phyloP scores from a whole-genome alignment of 2,888 invertebrate genomes.

The Lasioglossum figueresi region DNA sequence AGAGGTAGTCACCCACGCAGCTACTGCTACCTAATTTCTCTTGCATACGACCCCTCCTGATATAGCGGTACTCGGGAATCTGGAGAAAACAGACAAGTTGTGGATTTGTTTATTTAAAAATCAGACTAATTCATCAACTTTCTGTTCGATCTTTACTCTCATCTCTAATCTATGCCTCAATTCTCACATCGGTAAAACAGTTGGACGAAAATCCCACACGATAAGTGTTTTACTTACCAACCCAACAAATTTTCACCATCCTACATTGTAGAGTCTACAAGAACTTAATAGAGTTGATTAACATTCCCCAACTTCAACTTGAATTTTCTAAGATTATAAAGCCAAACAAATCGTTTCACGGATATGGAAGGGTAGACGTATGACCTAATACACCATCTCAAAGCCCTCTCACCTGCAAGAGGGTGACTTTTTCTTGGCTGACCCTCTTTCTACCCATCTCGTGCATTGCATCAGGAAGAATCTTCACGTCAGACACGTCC shows the following conservation, averaged over 20 bases:
- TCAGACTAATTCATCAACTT: too few relatives aligned
- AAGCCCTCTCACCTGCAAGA: constrained; percentile 41
- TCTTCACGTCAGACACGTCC: constrained; percentile 44
- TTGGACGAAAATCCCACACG: not conserved
- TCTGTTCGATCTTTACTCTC: not conserved
- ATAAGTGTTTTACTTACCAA: not conserved
- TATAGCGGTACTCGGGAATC: constrained; percentile 49
- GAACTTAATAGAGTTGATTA: not conserved
- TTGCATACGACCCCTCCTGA: constrained; percentile 58
- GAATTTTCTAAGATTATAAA: not conserved
- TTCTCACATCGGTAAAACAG: not conserved
- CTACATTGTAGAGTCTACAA: not conserved
- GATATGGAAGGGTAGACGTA: not conserved
- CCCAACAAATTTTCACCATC: not conserved
- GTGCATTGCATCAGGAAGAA: constrained; percentile 38
- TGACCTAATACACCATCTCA: not conserved
- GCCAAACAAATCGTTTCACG: not conserved
- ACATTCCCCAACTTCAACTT: not conserved
- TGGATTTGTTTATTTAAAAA: not conserved
- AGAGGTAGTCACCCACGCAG: constrained; percentile 77
- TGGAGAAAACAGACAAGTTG: not conserved
- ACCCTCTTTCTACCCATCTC: constrained; percentile 40
- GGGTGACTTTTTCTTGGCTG: constrained; percentile 31
- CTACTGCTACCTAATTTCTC: constrained; percentile 62
- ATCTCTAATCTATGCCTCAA: not conserved